Base-by-base conservation (phyloP, 2,797 vertebrate genomes). In the Sebastes variabilis region DNA sequence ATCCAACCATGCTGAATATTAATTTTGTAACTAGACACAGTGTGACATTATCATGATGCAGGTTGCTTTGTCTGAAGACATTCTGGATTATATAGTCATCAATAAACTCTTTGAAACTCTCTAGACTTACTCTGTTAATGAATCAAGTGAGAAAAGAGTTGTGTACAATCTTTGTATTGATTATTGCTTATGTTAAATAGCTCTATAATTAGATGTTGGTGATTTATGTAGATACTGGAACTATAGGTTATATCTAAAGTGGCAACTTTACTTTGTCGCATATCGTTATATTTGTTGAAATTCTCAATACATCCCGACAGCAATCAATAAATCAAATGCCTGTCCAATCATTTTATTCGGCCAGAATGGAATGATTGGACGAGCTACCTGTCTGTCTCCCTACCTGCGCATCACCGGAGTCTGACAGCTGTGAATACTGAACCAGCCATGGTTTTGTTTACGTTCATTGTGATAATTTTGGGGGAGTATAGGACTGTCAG, bases 21-120 rank as follows among this genome's bases (percentile, higher is more conserved):
- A n/a, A 59, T 62, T 34, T 72, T 70, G 34, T 54, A 24, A 69
- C 36, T 16, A 60, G 34, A 49, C 22, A 60, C 22, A 60, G 14
- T 38, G 58, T 64, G 11, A 62, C 36, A 30, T 18, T 14, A 60
- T 66, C n/a, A 46, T 8, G 25, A 46, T 65, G 34, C 24, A 59
- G 12, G 24, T 69, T 24, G n/a, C 11, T 64, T 67, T 61, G 22
- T 2, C 14, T 70, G 13, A 59, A 42, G 16, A 29, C 4, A 24
- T 61, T 61, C 25, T 29, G 6, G 5, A 38, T 34, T 20, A 52
- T 20, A 52, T 10, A 58, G 16, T 49, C 3, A 49, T 18, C 18
- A 25, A 3, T 16, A 20, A 67, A 62, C 7, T 49, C 49, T 59
- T 25, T 42, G 8, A 60, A 74, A 55, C 12, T 52, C n/a, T 64